These are phyloP conservation scores for Dendrolimus houi DNA, from an alignment of 2,888 invertebrate species.

Conservation along the genomic window DNA sequence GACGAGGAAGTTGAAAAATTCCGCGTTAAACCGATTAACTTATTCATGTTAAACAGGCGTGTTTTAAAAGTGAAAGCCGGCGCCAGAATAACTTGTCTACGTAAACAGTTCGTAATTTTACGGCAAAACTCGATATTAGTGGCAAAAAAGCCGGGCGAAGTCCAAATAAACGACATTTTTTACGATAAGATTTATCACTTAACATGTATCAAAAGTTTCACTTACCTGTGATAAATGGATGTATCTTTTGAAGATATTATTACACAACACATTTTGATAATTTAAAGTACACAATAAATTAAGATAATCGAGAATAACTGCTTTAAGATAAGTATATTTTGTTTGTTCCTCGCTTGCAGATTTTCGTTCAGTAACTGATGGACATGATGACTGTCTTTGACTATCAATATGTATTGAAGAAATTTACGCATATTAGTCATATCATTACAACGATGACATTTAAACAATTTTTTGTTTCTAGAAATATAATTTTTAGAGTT, in stretches of 20 bases:
- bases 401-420: no score
- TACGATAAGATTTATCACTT: slow-evolving; percentile 11
- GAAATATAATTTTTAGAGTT: no score
- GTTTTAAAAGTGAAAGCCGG: slow-evolving; percentile 18
- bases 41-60: slow-evolving; percentile 40
- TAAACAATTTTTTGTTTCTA: no score
- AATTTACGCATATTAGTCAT: no score
- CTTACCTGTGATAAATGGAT: slow-evolving; percentile 25
- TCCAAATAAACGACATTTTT: slow-evolving; percentile 8
- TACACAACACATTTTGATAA: slow-evolving; percentile 27
- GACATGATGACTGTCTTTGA: no score
- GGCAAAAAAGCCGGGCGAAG: slow-evolving; percentile 4
- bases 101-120: slow-evolving; percentile 6
- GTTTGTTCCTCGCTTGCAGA: no score
- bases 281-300: not conserved
- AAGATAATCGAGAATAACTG: not conserved
- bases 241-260: slow-evolving; percentile 12
- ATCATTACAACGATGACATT: no score
- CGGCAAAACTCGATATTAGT: not conserved
- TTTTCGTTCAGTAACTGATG: no score
- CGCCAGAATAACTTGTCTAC: slow-evolving; percentile 11
- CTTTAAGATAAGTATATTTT: no score
- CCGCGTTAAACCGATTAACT: slow-evolving; percentile 47
- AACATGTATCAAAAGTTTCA: slow-evolving; percentile 10
- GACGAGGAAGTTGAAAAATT: slow-evolving; percentile 56